Evolutionary conservation across 1,140 invertebrate species (phyloP), one percentile per base, ranked within the genome.

Genomic region (Hylyphantes graminicola): DNA sequence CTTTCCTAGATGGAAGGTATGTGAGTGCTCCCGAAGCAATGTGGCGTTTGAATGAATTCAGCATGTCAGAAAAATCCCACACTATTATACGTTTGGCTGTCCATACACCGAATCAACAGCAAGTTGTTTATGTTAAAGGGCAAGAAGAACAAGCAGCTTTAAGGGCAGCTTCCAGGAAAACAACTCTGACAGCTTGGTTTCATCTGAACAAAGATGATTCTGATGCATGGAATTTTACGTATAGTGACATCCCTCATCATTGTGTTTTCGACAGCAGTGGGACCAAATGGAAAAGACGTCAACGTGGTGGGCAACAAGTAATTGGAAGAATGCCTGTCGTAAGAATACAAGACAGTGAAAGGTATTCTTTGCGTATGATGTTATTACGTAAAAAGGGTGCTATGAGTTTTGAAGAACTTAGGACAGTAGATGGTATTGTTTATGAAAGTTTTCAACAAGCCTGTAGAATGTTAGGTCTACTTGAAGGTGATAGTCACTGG

Each of bases 11-110:
- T 73, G 90, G 89, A 67, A 85, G 90, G 51, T 91, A 91, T 88
- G 88, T 91, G 13, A 89, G 89, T 67, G 86, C 87, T 77, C 87
- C 86, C 81, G 90, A 91, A 88, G 90, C 90, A 61, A 85, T 87
- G 76, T 91, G 89, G 89, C 81, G 87, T 70, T 89, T 91, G 59
- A 87, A 89, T 10, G 67, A 84, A 63, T 90, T 89, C 79, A 86
- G 86, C 17, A 88, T 90, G 53, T 89, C 90, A 73, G 87, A 89
- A 79, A 67, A 87, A 53, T 86, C 88, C 82, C 90, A 89, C 67
- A 21, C 88, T 61, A 88, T 90, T 70, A 48, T 89, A 12, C 89
- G 91, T 67, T 88, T 91, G 55, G 88, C 88, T 10, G 86, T 91
- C 19, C 88, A 90, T 88, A n/a, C 88, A 67, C 89, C 88, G 82